phyloP scores from a whole-genome alignment of 2,888 invertebrate species.

The Oeneis ivallda region DNA sequence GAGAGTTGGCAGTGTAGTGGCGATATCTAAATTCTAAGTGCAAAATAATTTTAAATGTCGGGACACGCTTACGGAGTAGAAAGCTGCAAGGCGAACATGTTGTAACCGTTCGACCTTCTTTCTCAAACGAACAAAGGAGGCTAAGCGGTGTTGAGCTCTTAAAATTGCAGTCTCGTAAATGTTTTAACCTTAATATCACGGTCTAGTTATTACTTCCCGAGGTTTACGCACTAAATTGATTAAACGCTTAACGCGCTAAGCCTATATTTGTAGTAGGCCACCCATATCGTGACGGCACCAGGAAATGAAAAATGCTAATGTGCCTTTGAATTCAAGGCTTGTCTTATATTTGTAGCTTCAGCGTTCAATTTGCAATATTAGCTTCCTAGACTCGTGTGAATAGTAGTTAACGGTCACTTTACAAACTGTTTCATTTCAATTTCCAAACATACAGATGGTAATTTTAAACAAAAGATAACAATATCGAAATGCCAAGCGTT shows the following conservation, averaged over 20 bases:
- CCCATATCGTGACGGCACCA: slow-evolving; percentile 64
- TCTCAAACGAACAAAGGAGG: slow-evolving; percentile 73
- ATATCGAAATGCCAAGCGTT: slow-evolving; percentile 25
- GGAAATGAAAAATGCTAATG: slow-evolving; percentile 78
- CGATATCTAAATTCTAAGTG: slow-evolving; percentile 76
- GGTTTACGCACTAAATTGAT: slow-evolving; percentile 52
- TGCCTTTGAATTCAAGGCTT: slow-evolving; percentile 78
- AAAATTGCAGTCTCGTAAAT: slow-evolving; percentile 62
- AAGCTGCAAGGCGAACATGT: slow-evolving; percentile 79
- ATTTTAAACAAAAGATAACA: slow-evolving; percentile 24
- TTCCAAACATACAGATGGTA: background rate
- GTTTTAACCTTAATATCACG: slow-evolving; percentile 70
- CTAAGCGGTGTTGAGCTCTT: slow-evolving; percentile 63
- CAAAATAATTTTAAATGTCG: slow-evolving; percentile 79
- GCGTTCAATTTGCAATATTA: slow-evolving; percentile 62
- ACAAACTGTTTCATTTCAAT: background rate
- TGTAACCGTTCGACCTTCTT: slow-evolving; percentile 78
- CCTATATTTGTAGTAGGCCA: slow-evolving; percentile 48
- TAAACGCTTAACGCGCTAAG: slow-evolving; percentile 48
- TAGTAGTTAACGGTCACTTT: slow-evolving; percentile 3
- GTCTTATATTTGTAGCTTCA: slow-evolving; percentile 69
- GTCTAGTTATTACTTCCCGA: slow-evolving; percentile 66
- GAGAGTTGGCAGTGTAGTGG: slow-evolving; percentile 65
- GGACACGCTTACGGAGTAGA: slow-evolving; percentile 77
- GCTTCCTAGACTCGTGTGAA: slow-evolving; percentile 57